phyloP scores from a whole-genome alignment of 2,888 invertebrate genomes.

The Apamea monoglypha region DNA sequence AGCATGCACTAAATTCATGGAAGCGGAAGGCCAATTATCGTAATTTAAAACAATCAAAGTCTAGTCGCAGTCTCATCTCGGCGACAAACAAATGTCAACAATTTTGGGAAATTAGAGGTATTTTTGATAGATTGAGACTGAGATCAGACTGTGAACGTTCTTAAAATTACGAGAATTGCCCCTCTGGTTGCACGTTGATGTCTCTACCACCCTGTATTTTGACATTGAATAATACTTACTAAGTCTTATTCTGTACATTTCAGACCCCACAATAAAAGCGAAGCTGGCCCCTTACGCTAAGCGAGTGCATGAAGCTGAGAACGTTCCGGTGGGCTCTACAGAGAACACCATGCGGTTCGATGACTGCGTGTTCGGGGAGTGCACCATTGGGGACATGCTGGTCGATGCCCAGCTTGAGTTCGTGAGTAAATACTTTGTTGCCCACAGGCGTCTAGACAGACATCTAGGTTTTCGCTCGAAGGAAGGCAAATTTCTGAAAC shows the following conservation, averaged over 20 bases:
- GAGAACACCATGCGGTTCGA: constrained; percentile 87
- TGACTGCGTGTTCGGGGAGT: constrained; percentile 91
- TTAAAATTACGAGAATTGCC: too few relatives aligned
- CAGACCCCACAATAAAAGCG: constrained; percentile 90
- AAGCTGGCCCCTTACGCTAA: constrained; percentile 91
- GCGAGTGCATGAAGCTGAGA: constrained; percentile 89
- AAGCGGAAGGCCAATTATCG: too few relatives aligned
- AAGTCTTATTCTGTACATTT: background rate
- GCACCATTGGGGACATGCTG: constrained; percentile 93
- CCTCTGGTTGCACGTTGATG: background rate
- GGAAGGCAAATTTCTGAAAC: too few relatives aligned
- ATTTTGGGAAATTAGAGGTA: too few relatives aligned
- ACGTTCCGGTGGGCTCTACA: constrained; percentile 89
- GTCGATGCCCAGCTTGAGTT: constrained; percentile 92
- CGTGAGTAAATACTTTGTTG: constrained; percentile 80
- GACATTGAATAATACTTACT: background rate
- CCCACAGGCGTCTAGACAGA: too few relatives aligned
- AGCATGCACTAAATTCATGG: too few relatives aligned
- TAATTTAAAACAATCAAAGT: too few relatives aligned
- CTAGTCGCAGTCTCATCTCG: too few relatives aligned
- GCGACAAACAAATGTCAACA: too few relatives aligned
- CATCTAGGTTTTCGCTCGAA: too few relatives aligned
- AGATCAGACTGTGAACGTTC: too few relatives aligned
- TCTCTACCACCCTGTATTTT: background rate
- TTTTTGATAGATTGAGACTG: too few relatives aligned